Evolutionary conservation across 2,113 vertebrate species (phyloP).

Genomic region (Anarhynchus alexandrinus): DNA sequence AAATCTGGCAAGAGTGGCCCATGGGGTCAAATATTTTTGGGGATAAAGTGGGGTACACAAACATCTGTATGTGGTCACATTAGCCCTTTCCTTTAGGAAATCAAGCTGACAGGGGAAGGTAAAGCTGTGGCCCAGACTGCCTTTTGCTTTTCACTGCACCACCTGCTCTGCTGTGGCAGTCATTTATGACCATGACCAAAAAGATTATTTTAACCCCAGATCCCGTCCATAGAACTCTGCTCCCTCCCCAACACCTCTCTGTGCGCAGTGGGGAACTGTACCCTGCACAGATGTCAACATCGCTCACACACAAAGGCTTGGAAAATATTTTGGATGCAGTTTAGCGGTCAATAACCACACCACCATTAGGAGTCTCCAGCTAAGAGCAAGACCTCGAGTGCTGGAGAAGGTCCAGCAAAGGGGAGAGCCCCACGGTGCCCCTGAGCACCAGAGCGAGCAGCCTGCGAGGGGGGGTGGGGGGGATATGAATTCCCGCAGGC

Average conservation of each 20-base stretch:
- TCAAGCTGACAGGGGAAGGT: not conserved
- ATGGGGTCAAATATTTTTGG: not conserved
- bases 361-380: not conserved
- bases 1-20: not conserved
- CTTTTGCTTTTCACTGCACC: not conserved
- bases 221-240: not conserved
- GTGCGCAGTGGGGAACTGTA: fast-evolving
- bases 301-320: not conserved
- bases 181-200: not conserved
- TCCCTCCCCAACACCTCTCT: not conserved
- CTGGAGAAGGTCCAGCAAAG: not conserved
- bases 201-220: not conserved
- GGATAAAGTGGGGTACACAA: not conserved
- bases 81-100: not conserved
- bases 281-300: not conserved
- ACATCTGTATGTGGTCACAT: fast-evolving
- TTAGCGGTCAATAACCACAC: not conserved
- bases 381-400: not conserved
- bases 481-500: fast-evolving
- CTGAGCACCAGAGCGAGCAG: not conserved
- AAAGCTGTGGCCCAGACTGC: not conserved
- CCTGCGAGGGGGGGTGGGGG: not conserved
- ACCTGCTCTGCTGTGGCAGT: not conserved
- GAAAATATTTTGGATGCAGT: not conserved
- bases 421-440: not conserved